These are phyloP conservation scores for Lerema accius DNA, from an alignment of 1,140 invertebrate genomes.

Conservation along the genomic window DNA sequence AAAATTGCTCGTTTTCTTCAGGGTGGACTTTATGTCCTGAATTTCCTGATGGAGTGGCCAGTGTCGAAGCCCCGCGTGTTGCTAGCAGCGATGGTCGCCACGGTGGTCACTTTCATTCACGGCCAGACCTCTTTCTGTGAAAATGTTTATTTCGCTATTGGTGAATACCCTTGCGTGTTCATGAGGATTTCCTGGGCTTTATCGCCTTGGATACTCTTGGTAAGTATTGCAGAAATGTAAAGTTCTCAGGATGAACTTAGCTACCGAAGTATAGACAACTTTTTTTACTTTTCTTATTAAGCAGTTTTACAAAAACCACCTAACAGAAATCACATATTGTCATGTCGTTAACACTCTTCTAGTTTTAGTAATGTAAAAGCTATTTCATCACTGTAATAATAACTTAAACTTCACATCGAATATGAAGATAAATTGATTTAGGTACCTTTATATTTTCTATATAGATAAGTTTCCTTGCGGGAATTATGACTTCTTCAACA, in stretches of 20 bases:
- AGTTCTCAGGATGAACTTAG: too few species aligned
- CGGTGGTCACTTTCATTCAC: conserved; percentile 58
- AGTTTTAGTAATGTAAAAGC: too few species aligned
- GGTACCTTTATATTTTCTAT: too few species aligned
- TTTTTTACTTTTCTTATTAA: too few species aligned
- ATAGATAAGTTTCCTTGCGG: conserved; percentile 48
- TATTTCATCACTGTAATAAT: too few species aligned
- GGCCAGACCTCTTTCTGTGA: conserved; percentile 71
- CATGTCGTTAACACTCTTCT: too few species aligned
- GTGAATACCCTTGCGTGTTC: conserved; percentile 68
- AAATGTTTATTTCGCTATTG: conserved; percentile 61
- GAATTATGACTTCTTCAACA: conserved; percentile 34
- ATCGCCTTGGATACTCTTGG: conserved; percentile 54
- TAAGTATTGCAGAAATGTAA: too few species aligned
- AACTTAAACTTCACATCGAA: too few species aligned
- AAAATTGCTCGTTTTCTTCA: conserved; percentile 31
- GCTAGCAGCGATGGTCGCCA: conserved; percentile 43
- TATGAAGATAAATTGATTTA: too few species aligned
- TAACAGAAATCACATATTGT: too few species aligned
- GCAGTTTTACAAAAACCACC: too few species aligned
- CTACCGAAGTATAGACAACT: too few species aligned
- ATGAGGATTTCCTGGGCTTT: conserved; percentile 67
- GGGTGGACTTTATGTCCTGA: conserved; percentile 65
- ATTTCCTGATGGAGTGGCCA: conserved; percentile 67
- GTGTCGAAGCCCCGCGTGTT: conserved; percentile 49